A percentile compares a stretch with the other conserved stretches of the same genome.
Conservation (phyloP, 2,797 vertebrate species). For the Cynodonichthys magdalenae region DNA sequence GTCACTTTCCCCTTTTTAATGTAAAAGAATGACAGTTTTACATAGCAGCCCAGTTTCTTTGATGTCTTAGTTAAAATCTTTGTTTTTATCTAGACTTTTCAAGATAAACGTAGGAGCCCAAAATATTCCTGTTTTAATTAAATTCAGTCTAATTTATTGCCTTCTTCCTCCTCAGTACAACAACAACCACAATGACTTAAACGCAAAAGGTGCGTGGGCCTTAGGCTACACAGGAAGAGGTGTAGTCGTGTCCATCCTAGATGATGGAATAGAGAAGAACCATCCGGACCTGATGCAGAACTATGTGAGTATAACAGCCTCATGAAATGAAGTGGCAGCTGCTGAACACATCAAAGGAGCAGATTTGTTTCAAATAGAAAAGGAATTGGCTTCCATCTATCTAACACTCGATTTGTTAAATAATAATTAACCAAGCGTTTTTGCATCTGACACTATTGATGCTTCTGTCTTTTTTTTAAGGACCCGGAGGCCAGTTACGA, state of each 20-base stretch:
- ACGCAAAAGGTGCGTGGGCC: constrained; percentile 92
- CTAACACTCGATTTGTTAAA: not conserved
- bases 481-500: constrained; percentile 94
- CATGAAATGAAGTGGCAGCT: not conserved
- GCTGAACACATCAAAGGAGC: not conserved
- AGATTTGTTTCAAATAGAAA: too few relatives aligned
- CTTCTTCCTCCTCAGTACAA: constrained; percentile 83
- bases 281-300: constrained; percentile 90
- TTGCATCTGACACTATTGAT: not conserved
- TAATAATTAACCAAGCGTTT: not conserved
- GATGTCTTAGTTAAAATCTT: constrained; percentile 11
- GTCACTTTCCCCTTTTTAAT: not conserved
- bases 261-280: constrained; percentile 98
- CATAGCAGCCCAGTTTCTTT: constrained; percentile 5
- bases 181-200: constrained; percentile 89
- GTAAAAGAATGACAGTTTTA: constrained; percentile 5
- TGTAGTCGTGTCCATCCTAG: constrained; percentile 96
- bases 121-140: constrained; percentile 32
- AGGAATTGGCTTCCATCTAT: too few relatives aligned
- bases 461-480: constrained; percentile 57
- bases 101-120: constrained; percentile 21
- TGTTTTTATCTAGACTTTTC: constrained; percentile 12
- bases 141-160: constrained; percentile 43
- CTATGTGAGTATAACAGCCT: constrained; percentile 68
- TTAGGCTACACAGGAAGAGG: constrained; percentile 93